A percentile compares a stretch with the other conserved stretches of the same genome.
These are phyloP conservation scores for Phalangium opilio DNA, from an alignment of 2,888 invertebrate species.

Conservation along the genomic window DNA sequence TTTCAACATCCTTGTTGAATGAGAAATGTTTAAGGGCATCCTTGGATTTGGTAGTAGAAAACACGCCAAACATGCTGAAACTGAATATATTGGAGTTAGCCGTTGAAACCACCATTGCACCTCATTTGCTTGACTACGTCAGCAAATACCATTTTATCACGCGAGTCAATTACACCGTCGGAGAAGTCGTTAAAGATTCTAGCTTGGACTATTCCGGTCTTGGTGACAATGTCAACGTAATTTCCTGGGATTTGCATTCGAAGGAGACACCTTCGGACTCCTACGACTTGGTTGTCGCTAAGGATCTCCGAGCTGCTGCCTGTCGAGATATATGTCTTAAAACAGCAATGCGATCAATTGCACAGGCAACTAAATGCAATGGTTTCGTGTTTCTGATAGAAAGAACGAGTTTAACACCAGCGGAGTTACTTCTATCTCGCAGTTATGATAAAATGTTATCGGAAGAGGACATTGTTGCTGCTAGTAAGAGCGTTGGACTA, in stretches of 20 bases:
- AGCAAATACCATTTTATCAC: constrained; percentile 9
- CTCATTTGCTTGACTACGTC: constrained; percentile 13
- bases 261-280: constrained; percentile 29
- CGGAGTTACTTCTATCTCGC: constrained; percentile 20
- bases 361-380: constrained; percentile 42
- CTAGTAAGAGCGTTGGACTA: constrained; percentile 16
- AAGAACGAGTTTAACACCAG: constrained; percentile 18
- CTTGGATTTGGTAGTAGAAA: constrained; percentile 62
- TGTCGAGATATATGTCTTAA: no score
- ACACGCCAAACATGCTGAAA: constrained; percentile 46
- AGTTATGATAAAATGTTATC: constrained; percentile 11
- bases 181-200: no score
- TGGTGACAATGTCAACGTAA: constrained; percentile 25
- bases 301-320: constrained; percentile 12
- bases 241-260: constrained; percentile 30
- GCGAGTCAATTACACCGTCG: constrained; percentile 43
- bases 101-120: constrained; percentile 8
- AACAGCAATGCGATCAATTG: no score
- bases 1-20: constrained; percentile 19
- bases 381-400: constrained; percentile 48
- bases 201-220: constrained; percentile 10
- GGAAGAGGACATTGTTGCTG: constrained; percentile 14
- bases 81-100: constrained; percentile 55
- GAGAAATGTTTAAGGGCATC: constrained; percentile 27
- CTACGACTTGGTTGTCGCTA: constrained; percentile 26